Evolutionary conservation across 1,140 invertebrate genomes (phyloP).

Genomic region (Drosophila trapezifrons): DNA sequence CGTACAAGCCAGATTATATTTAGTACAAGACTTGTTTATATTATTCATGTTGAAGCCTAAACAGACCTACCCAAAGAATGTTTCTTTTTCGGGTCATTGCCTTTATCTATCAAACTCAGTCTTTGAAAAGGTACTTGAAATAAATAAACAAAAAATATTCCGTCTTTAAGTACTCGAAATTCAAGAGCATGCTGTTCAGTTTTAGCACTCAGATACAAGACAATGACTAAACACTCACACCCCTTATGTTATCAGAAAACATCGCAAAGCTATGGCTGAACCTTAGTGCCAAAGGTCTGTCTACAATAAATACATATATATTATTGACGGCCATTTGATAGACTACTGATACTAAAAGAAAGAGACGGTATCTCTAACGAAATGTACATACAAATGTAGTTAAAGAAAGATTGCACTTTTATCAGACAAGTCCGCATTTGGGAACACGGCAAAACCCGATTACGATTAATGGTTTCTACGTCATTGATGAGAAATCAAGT

Average conservation of each 20-base stretch:
- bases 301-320: constrained; percentile 7
- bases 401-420: constrained; percentile 10
- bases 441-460: constrained; percentile 3
- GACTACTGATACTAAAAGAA: constrained; percentile 23
- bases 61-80: constrained; percentile 49
- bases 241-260: constrained; percentile 26
- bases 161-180: constrained; percentile 18
- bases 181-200: constrained; percentile 23
- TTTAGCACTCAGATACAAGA: constrained; percentile 2
- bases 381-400: not conserved
- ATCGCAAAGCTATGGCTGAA: constrained; percentile 21
- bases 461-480: constrained; percentile 15
- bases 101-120: constrained; percentile 12
- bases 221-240: constrained; percentile 13
- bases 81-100: constrained; percentile 31
- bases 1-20: not conserved
- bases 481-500: constrained; percentile 37
- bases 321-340: constrained; percentile 31
- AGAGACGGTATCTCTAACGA: constrained; percentile 1
- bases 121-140: constrained; percentile 21
- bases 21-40: constrained; percentile 15
- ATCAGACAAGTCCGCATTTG: constrained; percentile 4
- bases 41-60: not conserved
- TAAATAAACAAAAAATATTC: constrained; percentile 25
- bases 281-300: constrained; percentile 51